Evolutionary conservation across 2,797 vertebrate species (phyloP), one percentile per base, ranked within the genome.

Genomic region (Halcyon leucocephala): DNA sequence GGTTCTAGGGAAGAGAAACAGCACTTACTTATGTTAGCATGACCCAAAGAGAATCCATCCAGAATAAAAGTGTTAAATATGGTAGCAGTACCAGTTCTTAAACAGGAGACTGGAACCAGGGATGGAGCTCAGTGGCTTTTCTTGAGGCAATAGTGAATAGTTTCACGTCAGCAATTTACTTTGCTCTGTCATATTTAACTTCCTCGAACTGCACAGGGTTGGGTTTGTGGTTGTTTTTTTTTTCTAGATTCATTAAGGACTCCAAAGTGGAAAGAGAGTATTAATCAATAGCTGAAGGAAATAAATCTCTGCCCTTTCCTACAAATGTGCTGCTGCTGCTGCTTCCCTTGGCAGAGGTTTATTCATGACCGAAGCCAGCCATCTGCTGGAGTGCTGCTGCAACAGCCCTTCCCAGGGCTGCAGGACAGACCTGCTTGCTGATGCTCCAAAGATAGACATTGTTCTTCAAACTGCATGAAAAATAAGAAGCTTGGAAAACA

Each of bases 361-460:
- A 96, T 97, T 97, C 91, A 48, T 89, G 95, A 97, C 96, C 61
- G 91, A 97, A 95, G 95, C 81, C 95, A 90, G 96, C 96, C 96
- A 97, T 96, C 96, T 97, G 81, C 96, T 97, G 96, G 96, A 94
- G 48, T 42, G 41, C 86, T 90, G 48, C 71, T 94, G 95, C 78
- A 93, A 96, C 84, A 95, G 66, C 93, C 74, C 41, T 64, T 80
- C 37, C 60, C 6, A 71, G 78, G 51, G 13, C 58, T 31, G 33
- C 65, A 61, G 67, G 44, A 46, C 51, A 25, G 31, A 61, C 8
- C 7, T 0, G 3, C 49, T 67, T 51, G 60, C 14, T 51, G 39
- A 22, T 26, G 4, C 25, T 46, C 52, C 41, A 84, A 72, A 65
- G 16, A 22, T 1, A 4, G 1, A 2, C 14, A 3, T 33, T 89